phyloP scores from a whole-genome alignment of 2,113 vertebrate species.

The Hippocampus abdominalis region DNA sequence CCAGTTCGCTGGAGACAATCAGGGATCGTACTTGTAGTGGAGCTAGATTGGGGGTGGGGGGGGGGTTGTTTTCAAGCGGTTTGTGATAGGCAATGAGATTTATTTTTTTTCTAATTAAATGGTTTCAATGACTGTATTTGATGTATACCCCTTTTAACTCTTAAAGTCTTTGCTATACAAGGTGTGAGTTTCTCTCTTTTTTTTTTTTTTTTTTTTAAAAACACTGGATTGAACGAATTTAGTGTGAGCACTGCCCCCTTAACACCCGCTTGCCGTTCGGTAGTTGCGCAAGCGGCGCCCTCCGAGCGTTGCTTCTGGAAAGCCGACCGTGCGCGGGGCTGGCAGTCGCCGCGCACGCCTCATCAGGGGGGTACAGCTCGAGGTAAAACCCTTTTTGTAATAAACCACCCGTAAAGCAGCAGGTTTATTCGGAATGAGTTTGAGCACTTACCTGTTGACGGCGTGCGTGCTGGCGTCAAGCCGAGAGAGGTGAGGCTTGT shows the following conservation, averaged over 20 bases:
- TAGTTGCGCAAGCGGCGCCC: slow-evolving; percentile 16
- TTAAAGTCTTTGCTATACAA: slow-evolving; percentile 50
- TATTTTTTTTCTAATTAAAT: slow-evolving; percentile 4
- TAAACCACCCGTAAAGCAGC: slow-evolving; percentile 78
- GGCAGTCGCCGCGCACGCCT: slow-evolving; percentile 59
- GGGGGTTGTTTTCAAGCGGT: slow-evolving; percentile 16
- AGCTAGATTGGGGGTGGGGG: slow-evolving; percentile 13
- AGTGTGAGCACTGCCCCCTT: slow-evolving; percentile 64
- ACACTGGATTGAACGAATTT: slow-evolving; percentile 58
- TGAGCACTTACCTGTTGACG: slow-evolving; percentile 70
- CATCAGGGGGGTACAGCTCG: slow-evolving; percentile 63
- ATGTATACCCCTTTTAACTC: slow-evolving; percentile 52
- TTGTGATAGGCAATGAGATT: slow-evolving; percentile 54
- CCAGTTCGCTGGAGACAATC: slow-evolving; percentile 60
- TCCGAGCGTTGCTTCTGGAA: slow-evolving; percentile 17
- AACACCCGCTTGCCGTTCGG: not conserved
- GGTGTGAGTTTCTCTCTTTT: slow-evolving; percentile 41
- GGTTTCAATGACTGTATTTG: slow-evolving; percentile 60
- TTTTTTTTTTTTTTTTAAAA: slow-evolving; percentile 14
- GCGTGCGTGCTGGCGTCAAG: slow-evolving; percentile 54
- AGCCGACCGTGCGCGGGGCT: not conserved
- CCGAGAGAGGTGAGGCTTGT: slow-evolving; percentile 18
- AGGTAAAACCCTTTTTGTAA: slow-evolving; percentile 73
- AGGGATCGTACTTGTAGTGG: slow-evolving; percentile 37
- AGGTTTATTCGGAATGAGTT: slow-evolving; percentile 82